phyloP scores from a whole-genome alignment of 2,888 invertebrate species.

The Thereva unica region DNA sequence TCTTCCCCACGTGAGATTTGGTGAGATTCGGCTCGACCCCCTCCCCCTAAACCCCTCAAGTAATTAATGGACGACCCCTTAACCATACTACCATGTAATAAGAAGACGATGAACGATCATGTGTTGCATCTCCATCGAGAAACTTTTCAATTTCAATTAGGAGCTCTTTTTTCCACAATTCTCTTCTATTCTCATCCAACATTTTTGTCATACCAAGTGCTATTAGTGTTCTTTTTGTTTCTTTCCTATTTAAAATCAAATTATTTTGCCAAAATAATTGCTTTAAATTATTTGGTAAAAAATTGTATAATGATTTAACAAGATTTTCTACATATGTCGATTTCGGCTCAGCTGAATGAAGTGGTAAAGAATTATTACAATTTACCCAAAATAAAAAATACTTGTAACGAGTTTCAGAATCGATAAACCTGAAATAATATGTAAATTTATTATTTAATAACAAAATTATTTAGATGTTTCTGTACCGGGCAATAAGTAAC shows the following conservation, averaged over 20 bases:
- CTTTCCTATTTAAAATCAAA: background rate
- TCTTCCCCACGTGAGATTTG: no score
- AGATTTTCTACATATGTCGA: slow-evolving; percentile 5
- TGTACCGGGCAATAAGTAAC: slow-evolving; percentile 1
- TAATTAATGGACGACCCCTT: no score
- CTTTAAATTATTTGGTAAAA: slow-evolving; percentile 8
- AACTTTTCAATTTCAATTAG: background rate
- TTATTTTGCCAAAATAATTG: slow-evolving; percentile 3
- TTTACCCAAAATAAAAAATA: slow-evolving; percentile 19
- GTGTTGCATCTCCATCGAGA: background rate
- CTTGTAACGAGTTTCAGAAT: slow-evolving; percentile 9
- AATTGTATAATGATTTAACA: slow-evolving; percentile 6
- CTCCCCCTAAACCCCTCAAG: no score
- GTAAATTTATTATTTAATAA: background rate
- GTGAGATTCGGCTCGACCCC: no score
- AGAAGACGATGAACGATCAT: background rate
- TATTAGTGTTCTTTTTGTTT: background rate
- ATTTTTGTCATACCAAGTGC: slow-evolving; percentile 12
- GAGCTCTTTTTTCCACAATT: background rate
- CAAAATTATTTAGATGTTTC: background rate
- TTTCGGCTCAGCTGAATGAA: slow-evolving; percentile 8
- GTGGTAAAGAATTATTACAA: background rate
- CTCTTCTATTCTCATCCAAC: background rate
- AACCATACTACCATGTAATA: slow-evolving; percentile 8
- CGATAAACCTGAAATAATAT: slow-evolving; percentile 12